These are phyloP conservation scores for Cladorhizidae sp. DNA, from an alignment of 37 sponge, comb jelly and placozoan genomes.

Conservation along the genomic window DNA sequence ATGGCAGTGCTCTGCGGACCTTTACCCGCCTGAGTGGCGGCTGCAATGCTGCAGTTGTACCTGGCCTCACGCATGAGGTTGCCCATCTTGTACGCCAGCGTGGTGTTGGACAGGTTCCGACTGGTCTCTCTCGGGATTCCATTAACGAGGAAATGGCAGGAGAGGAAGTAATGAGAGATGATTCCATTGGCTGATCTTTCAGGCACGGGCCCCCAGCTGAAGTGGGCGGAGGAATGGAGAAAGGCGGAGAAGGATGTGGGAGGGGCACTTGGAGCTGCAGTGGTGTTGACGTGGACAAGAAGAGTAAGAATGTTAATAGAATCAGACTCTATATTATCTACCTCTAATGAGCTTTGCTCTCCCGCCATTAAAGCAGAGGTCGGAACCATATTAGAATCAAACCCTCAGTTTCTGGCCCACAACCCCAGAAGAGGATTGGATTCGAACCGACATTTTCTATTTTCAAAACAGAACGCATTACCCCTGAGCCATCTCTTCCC, in stretches of 20 bases:
- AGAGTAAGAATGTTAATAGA: too few species aligned
- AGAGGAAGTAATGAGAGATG: slow-evolving; percentile 13
- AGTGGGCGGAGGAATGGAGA: slow-evolving; percentile 14
- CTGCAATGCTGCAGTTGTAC: slow-evolving; percentile 26
- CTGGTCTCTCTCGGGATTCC: background rate
- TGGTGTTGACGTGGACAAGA: too few species aligned
- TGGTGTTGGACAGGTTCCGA: background rate
- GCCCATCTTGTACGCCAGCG: background rate
- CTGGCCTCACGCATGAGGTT: background rate
- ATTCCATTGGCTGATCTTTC: background rate
- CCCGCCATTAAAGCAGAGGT: too few species aligned
- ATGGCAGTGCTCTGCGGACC: slow-evolving; percentile 19
- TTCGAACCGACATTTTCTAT: too few species aligned
- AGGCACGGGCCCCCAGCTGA: slow-evolving; percentile 10
- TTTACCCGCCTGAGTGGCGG: slow-evolving; percentile 3
- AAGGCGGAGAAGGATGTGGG: slow-evolving; percentile 34
- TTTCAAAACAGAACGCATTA: too few species aligned
- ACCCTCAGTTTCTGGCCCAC: too few species aligned
- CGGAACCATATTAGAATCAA: too few species aligned
- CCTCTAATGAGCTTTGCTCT: too few species aligned
- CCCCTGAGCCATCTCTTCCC: too few species aligned
- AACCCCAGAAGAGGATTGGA: too few species aligned
- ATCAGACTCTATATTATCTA: too few species aligned
- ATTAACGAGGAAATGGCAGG: background rate
- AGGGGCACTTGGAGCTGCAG: slow-evolving; percentile 21